Percentiles rank a stretch among this genome's conserved stretches.
These are phyloP conservation scores for Oreochromis tanganicae DNA, from an alignment of 2,113 vertebrate species.

Conservation along the genomic window DNA sequence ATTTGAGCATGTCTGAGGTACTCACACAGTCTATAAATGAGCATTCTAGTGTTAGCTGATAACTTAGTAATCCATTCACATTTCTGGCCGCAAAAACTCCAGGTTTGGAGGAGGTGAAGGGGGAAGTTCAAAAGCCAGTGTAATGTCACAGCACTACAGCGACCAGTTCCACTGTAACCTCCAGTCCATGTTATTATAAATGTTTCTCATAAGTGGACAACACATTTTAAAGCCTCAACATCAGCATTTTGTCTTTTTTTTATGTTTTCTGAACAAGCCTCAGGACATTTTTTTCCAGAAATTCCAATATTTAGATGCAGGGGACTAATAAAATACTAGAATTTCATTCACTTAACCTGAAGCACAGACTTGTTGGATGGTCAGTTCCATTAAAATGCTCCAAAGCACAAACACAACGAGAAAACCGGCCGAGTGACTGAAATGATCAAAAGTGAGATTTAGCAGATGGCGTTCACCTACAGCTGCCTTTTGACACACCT, in stretches of 20 bases:
- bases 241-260: background rate
- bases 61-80: background rate
- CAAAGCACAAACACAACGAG: background rate
- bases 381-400: background rate
- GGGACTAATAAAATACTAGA: background rate
- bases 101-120: background rate
- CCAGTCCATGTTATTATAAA: rapidly evolving
- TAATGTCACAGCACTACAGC: background rate
- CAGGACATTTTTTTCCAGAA: rapidly evolving
- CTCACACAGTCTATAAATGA: background rate
- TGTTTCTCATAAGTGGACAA: background rate
- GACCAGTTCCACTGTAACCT: background rate
- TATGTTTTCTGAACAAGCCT: rapidly evolving
- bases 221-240: background rate
- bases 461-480: background rate
- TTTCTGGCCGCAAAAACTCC: background rate
- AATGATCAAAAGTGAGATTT: background rate
- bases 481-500: background rate
- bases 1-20: background rate
- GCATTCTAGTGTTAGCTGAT: background rate
- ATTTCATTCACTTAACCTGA: background rate
- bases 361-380: background rate
- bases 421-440: background rate
- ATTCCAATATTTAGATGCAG: background rate
- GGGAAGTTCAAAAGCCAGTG: background rate